Evolutionary conservation across 1,140 invertebrate genomes (phyloP).

Genomic region (Platyscapa corneri): DNA sequence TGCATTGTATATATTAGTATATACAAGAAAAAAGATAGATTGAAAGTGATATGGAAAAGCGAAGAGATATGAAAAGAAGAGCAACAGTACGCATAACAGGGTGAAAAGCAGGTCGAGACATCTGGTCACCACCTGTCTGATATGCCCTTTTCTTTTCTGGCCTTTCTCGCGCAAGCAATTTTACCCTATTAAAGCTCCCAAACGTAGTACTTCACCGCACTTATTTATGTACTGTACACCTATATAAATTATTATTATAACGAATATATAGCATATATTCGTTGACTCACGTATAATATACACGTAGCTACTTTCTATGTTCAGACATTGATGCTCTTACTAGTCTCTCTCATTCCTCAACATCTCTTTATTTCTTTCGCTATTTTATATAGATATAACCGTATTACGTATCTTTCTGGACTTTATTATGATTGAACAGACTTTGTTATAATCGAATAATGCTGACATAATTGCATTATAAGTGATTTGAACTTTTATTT

Average conservation of each 20-base stretch:
- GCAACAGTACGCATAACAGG: slow-evolving; percentile 59
- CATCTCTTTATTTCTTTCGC: not conserved
- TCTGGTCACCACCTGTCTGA: slow-evolving; percentile 74
- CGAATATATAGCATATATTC: too few species aligned
- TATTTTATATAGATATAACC: not conserved
- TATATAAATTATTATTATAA: too few species aligned
- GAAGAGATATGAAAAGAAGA: not conserved
- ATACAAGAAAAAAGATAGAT: slow-evolving; percentile 43
- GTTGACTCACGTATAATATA: too few species aligned
- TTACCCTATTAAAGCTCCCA: slow-evolving; percentile 46
- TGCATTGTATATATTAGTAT: not conserved
- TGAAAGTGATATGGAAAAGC: slow-evolving; percentile 31
- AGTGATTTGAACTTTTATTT: slow-evolving; percentile 7
- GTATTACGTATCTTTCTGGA: not conserved
- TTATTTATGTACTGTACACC: not conserved
- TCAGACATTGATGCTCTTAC: too few species aligned
- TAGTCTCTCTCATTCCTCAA: not conserved
- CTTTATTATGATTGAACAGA: slow-evolving; percentile 46
- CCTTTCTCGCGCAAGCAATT: slow-evolving; percentile 7
- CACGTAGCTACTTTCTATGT: too few species aligned
- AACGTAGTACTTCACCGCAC: slow-evolving; percentile 2
- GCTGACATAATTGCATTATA: slow-evolving; percentile 46
- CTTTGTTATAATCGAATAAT: not conserved
- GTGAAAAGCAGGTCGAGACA: slow-evolving; percentile 66
- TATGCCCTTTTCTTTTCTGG: slow-evolving; percentile 61